phyloP scores from a whole-genome alignment of 1,140 invertebrate genomes.

The Drosophila leontia region DNA sequence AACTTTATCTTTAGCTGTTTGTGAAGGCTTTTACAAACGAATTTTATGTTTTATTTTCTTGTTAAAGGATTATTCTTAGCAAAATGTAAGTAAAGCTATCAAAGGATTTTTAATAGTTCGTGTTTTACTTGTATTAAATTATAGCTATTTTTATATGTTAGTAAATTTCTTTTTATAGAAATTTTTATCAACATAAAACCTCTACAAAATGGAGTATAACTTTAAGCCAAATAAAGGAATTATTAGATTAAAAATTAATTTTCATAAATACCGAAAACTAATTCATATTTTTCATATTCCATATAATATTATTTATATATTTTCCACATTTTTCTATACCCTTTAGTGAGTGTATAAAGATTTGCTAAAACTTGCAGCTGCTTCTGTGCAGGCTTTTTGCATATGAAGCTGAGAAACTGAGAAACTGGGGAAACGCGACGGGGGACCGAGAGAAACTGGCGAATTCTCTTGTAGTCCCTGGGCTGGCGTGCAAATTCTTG shows the following conservation, averaged over 20 bases:
- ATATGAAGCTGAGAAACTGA: conserved; percentile 43
- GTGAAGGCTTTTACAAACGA: not conserved
- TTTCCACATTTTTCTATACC: not conserved
- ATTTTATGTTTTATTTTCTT: not conserved
- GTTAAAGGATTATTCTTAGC: not conserved
- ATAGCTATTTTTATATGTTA: not conserved
- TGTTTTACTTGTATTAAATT: not conserved
- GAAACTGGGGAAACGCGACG: conserved; percentile 5
- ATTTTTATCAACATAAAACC: not conserved
- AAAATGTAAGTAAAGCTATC: not conserved
- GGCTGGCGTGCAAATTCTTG: conserved; percentile 74
- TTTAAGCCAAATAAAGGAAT: not conserved
- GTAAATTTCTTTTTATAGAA: not conserved
- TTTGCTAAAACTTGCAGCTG: conserved; percentile 39
- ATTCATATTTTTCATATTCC: not conserved
- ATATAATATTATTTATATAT: not conserved
- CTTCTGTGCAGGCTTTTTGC: conserved; percentile 62
- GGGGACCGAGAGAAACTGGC: conserved; percentile 17
- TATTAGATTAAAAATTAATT: not conserved
- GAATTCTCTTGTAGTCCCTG: conserved; percentile 46
- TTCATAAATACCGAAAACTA: not conserved
- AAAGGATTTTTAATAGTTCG: not conserved
- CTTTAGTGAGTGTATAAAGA: conserved; percentile 1
- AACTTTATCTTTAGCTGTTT: not conserved
- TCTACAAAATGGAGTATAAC: not conserved